Conservation (phyloP, 2,888 invertebrate genomes). For the Synanthedon myopaeformis region DNA sequence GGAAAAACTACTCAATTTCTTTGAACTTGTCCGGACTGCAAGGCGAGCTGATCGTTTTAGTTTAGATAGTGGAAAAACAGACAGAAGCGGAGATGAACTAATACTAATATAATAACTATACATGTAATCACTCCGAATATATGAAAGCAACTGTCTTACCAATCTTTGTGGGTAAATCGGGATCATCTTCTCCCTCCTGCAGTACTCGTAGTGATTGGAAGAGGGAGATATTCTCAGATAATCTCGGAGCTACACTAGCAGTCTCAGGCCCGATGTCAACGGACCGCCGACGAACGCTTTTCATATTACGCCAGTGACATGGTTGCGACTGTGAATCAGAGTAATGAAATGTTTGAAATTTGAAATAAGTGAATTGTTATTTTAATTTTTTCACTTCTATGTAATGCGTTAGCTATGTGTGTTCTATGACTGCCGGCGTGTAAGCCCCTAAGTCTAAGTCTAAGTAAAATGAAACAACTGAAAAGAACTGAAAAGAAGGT, state of each 20-base stretch:
- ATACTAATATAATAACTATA: not conserved
- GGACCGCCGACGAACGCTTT: slow-evolving; percentile 82
- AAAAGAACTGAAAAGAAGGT: not conserved
- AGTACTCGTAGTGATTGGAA: slow-evolving; percentile 90
- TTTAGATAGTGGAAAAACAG: no score
- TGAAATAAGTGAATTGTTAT: no score
- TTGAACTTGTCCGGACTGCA: no score
- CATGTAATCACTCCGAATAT: not conserved
- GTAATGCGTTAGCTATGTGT: no score
- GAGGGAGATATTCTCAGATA: slow-evolving; percentile 90
- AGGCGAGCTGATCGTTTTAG: not conserved
- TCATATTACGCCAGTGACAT: slow-evolving; percentile 92
- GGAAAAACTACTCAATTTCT: no score
- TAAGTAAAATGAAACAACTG: no score
- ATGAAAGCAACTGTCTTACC: slow-evolving; percentile 17
- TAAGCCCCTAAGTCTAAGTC: not conserved
- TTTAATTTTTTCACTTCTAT: no score
- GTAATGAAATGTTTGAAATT: no score
- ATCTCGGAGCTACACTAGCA: slow-evolving; percentile 60
- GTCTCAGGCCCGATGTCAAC: slow-evolving; percentile 50
- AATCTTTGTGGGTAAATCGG: slow-evolving; percentile 49
- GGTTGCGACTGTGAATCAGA: slow-evolving; percentile 79
- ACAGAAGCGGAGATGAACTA: no score
- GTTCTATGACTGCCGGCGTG: not conserved
- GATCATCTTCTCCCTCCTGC: slow-evolving; percentile 85